Evolutionary conservation across 2,113 vertebrate genomes (phyloP), one percentile per base, ranked within the genome.

Genomic region (Varanus komodoensis): DNA sequence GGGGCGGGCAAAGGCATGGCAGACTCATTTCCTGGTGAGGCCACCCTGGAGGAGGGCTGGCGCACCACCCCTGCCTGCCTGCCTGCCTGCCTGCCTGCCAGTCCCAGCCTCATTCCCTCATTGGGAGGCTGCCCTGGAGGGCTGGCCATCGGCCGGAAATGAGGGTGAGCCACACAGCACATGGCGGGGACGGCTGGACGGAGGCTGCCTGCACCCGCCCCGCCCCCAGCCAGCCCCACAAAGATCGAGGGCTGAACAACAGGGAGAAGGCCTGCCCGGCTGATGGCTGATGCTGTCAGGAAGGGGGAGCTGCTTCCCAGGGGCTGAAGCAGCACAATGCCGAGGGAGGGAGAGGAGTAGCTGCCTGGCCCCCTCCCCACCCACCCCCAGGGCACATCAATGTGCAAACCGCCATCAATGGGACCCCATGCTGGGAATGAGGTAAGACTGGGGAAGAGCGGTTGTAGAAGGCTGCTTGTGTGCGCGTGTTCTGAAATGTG

Each of bases 391-490:
- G 84, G 94, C 92, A 92, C 86, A 90, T 89, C 95, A 75, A 61
- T 89, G 92, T 90, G 90, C 90, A 88, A n/a, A 50, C 32, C 73
- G 64, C 89, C 89, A 82, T 91, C 94, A 94, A 94, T 93, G 95
- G 94, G 93, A 93, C 94, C 96, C 93, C 95, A 93, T 64, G 93
- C 96, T 94, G 96, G 91, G 94, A 93, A 92, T 93, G 95, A 95
- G 95, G 95, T 93, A 95, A 95, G 95, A 93, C 87, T 77, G 94
- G 95, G 93, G 92, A 11, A 88, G 94, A 87, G 91, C 29, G 27
- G 94, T 95, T 57, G 29, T 34, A 92, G 93, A 93, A 83, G 94
- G 95, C 92, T 95, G 95, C 95, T 50, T 68, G 25, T 44, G 82
- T 44, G 34, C 19, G n/a, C 12, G 93, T 93, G 38, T 93, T 93